A percentile compares a stretch with the other conserved stretches of the same genome.
Evolutionary conservation across 2,797 vertebrate species (phyloP).

Genomic region (Megalops cyprinoides): DNA sequence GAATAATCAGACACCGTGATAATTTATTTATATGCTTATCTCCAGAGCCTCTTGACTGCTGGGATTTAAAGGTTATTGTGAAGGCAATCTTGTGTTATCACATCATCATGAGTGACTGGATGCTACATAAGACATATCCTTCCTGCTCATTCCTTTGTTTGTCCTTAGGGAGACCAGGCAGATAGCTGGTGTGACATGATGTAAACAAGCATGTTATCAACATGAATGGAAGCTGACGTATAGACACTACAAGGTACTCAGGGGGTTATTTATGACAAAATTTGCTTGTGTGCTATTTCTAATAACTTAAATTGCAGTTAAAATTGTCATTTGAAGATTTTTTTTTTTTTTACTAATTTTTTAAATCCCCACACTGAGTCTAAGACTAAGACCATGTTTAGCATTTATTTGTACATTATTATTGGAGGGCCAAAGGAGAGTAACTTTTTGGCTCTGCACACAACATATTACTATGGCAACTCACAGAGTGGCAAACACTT

Average conservation of each 20-base stretch:
- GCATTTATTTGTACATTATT: no score
- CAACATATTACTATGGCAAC: neutral
- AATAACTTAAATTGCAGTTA: no score
- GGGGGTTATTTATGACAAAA: neutral
- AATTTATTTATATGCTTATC: slow-evolving; percentile 16
- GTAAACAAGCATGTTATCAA: neutral
- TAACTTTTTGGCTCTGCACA: neutral
- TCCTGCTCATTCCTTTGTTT: neutral
- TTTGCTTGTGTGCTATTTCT: neutral
- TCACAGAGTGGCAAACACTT: neutral
- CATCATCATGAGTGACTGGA: neutral
- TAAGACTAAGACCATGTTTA: no score
- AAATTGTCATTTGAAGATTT: no score
- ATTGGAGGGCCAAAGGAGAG: no score
- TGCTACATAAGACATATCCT: slow-evolving; percentile 7
- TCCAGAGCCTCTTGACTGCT: slow-evolving; percentile 6
- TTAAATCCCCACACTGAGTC: no score
- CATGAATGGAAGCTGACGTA: neutral
- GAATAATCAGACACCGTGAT: neutral
- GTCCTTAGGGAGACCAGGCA: slow-evolving; percentile 1
- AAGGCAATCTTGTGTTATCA: slow-evolving; percentile 8
- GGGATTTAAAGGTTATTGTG: slow-evolving; percentile 6
- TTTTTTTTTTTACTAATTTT: no score
- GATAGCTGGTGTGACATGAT: neutral
- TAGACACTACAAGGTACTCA: neutral